Percentiles rank a stretch among this genome's conserved stretches.
phyloP scores from a whole-genome alignment of 2,888 invertebrate species.

The Ramazzottius varieornatus region DNA sequence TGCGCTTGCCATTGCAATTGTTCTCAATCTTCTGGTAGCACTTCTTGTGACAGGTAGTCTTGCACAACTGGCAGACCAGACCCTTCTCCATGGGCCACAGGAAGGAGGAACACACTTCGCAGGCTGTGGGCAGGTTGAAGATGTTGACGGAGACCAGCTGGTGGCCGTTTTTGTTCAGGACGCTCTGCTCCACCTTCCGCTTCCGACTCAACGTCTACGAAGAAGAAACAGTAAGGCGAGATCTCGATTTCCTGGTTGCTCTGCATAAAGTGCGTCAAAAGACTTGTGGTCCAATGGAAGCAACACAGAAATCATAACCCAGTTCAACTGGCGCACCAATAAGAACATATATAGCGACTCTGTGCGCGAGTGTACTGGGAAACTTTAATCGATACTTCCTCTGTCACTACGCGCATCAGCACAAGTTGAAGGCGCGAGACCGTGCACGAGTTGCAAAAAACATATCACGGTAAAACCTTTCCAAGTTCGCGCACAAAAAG shows the following conservation, averaged over 20 bases:
- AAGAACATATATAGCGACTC: no score
- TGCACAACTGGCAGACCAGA: constrained; percentile 48
- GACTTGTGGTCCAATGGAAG: no score
- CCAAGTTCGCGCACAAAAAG: no score
- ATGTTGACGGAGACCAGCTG: constrained; percentile 64
- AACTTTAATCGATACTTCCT: no score
- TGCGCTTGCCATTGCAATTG: constrained; percentile 12
- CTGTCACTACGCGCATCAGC: no score
- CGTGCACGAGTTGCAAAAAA: no score
- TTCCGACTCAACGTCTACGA: constrained; percentile 16
- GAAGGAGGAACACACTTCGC: constrained; percentile 72
- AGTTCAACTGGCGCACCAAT: no score
- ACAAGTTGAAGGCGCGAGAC: no score
- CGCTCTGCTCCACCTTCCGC: constrained; percentile 16
- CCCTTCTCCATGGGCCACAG: constrained; percentile 86
- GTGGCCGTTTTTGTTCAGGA: constrained; percentile 11
- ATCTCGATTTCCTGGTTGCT: background rate
- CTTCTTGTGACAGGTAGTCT: constrained; percentile 74
- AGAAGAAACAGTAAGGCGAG: constrained; percentile 4
- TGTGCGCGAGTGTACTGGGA: no score
- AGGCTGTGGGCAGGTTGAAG: constrained; percentile 81
- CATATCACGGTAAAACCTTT: no score
- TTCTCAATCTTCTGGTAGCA: constrained; percentile 46
- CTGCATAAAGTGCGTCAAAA: no score
- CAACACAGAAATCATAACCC: no score